These are phyloP conservation scores for Meiosimyza decipiens DNA, from an alignment of 2,888 invertebrate genomes.

Conservation along the genomic window DNA sequence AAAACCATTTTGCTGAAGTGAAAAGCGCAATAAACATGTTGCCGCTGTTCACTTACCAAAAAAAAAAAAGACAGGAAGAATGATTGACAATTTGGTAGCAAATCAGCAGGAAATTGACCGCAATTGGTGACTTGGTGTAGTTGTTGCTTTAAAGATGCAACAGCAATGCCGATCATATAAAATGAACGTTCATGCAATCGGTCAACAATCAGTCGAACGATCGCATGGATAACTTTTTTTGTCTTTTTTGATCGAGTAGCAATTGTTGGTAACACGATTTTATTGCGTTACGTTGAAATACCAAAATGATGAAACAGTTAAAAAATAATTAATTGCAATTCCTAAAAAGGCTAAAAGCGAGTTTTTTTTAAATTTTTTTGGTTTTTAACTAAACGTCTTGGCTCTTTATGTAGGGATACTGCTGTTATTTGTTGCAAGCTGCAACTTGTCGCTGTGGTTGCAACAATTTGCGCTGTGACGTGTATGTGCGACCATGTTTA, in stretches of 20 bases:
- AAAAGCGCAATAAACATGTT: no score
- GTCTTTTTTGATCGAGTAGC: not conserved
- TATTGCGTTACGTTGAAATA: conserved; percentile 44
- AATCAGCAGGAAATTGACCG: conserved; percentile 65
- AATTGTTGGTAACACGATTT: not conserved
- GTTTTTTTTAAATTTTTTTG: conserved; percentile 34
- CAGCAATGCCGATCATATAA: conserved; percentile 5
- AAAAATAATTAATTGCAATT: conserved; percentile 68
- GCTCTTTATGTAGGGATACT: conserved; percentile 20
- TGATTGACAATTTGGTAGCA: conserved; percentile 55
- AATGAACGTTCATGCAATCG: conserved; percentile 15
- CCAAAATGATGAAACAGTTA: conserved; percentile 67
- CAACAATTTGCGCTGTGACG: conserved; percentile 52
- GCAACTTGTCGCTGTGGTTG: conserved; percentile 40
- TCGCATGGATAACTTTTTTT: conserved; percentile 1
- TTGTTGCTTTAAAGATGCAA: conserved; percentile 9
- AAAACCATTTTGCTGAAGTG: conserved; percentile 44
- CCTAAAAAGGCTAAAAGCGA: conserved; percentile 65
- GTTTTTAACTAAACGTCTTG: not conserved
- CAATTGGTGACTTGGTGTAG: conserved; percentile 50
- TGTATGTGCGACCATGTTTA: conserved; percentile 60
- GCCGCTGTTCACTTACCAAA: no score
- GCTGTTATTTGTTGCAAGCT: conserved; percentile 40
- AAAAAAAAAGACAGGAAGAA: conserved; percentile 18
- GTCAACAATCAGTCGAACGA: conserved; percentile 59